Percentiles rank a stretch among this genome's conserved stretches.
These are phyloP conservation scores for Myotis planiceps DNA, from an alignment of 2,797 vertebrate species.

Conservation along the genomic window DNA sequence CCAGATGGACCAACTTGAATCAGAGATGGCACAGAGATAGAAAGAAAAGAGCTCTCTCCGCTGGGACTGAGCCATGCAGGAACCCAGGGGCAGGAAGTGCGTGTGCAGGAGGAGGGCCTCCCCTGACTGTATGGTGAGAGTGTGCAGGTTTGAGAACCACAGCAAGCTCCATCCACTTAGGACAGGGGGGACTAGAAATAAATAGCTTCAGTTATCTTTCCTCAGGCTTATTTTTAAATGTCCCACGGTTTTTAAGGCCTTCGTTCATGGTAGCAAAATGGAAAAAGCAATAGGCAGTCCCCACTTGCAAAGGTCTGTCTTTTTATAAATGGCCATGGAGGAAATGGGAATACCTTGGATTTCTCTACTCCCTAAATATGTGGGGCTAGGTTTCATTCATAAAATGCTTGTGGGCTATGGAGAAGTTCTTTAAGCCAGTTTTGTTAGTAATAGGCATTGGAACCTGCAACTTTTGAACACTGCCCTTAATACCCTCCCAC, in stretches of 20 bases:
- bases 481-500: background rate
- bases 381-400: background rate
- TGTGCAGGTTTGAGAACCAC: background rate
- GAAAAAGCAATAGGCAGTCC: background rate
- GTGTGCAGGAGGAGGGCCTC: background rate
- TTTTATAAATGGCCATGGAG: background rate
- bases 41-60: background rate
- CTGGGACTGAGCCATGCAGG: accelerated
- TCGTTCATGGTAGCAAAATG: background rate
- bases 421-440: background rate
- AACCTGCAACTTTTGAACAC: background rate
- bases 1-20: slow-evolving; percentile 68
- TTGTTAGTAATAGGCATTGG: background rate
- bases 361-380: background rate
- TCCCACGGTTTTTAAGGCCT: background rate
- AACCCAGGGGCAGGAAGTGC: accelerated
- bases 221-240: background rate
- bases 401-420: background rate
- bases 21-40: slow-evolving; percentile 26
- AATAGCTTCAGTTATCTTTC: background rate
- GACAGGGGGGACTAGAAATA: background rate
- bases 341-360: background rate
- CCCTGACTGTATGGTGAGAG: too few relatives aligned
- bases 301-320: background rate
- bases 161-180: background rate